Conservation (phyloP, 2,113 vertebrate genomes). For the Rhinopomastus cyanomelas region DNA sequence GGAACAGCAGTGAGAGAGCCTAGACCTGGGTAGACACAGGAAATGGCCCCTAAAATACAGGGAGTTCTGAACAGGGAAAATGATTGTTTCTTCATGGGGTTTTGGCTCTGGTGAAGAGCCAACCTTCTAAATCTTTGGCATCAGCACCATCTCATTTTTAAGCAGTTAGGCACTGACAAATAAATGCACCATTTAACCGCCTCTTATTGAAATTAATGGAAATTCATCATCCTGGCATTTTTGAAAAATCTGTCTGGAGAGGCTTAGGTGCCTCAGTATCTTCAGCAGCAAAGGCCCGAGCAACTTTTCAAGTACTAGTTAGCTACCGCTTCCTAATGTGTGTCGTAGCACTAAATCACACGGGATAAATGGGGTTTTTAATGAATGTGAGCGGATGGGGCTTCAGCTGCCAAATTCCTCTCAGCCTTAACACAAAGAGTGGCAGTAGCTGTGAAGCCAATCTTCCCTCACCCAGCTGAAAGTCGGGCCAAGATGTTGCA, state of each 20-base stretch:
- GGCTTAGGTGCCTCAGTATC: constrained; percentile 51
- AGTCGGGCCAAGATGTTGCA: background rate
- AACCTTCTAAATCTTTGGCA: constrained; percentile 44
- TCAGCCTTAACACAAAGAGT: background rate
- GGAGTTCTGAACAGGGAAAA: background rate
- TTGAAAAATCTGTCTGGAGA: constrained; percentile 56
- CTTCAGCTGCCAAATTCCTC: constrained; percentile 38
- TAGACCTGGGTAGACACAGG: background rate
- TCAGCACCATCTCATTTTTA: constrained; percentile 39
- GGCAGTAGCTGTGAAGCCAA: background rate
- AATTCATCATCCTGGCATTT: constrained; percentile 54
- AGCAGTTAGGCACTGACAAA: constrained; percentile 57
- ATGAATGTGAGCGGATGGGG: constrained; percentile 28
- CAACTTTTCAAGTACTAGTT: constrained; percentile 58
- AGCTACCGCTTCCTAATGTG: constrained; percentile 35
- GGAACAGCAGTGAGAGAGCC: background rate
- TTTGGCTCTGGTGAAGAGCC: constrained; percentile 34
- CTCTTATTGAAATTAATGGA: constrained; percentile 63
- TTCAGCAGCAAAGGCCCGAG: constrained; percentile 44
- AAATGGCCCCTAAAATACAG: background rate
- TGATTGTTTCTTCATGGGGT: background rate
- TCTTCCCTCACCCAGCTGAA: background rate
- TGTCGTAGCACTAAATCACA: constrained; percentile 51
- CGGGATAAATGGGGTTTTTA: constrained; percentile 22
- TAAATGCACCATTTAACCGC: constrained; percentile 63